Evolutionary conservation across 30 jellyfish, hydroid and myxozoan genomes (phyloP).

Genomic region (Aurelia sp.): DNA sequence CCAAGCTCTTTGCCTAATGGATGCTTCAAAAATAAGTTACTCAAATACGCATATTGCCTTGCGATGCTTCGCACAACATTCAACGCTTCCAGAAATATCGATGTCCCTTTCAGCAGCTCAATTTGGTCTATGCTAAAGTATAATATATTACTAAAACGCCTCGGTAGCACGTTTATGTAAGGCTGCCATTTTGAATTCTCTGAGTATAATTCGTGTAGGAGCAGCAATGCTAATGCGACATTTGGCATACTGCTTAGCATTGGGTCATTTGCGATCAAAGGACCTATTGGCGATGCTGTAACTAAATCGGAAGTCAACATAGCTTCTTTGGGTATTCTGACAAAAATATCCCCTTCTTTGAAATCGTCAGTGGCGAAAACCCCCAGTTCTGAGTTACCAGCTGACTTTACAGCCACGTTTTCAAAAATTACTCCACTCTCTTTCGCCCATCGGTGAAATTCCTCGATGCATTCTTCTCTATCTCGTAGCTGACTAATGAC

Average conservation of each 20-base stretch:
- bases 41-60: constrained; percentile 73
- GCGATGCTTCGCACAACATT: constrained; percentile 62
- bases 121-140: constrained; percentile 51
- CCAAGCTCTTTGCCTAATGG: constrained; percentile 51
- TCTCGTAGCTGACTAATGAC: constrained; percentile 1
- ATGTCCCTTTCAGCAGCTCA: constrained; percentile 50
- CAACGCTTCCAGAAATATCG: constrained; percentile 42
- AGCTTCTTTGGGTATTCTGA: constrained; percentile 38
- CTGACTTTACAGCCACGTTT: constrained; percentile 19
- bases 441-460: constrained; percentile 38
- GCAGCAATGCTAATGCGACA: constrained; percentile 69
- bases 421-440: constrained; percentile 21
- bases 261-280: constrained; percentile 55
- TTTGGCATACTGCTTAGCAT: constrained; percentile 71
- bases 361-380: constrained; percentile 34
- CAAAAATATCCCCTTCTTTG: constrained; percentile 15
- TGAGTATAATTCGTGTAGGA: constrained; percentile 41
- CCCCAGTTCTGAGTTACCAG: constrained; percentile 32
- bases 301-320: constrained; percentile 55
- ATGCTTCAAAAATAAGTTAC: constrained; percentile 49
- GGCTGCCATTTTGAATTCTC: constrained; percentile 67
- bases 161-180: constrained; percentile 52
- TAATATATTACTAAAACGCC: constrained; percentile 48
- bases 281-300: constrained; percentile 26
- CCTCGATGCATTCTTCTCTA: constrained; percentile 39